Base-by-base conservation (phyloP, 2,888 invertebrate species). In the Pogonocherus hispidulus region DNA sequence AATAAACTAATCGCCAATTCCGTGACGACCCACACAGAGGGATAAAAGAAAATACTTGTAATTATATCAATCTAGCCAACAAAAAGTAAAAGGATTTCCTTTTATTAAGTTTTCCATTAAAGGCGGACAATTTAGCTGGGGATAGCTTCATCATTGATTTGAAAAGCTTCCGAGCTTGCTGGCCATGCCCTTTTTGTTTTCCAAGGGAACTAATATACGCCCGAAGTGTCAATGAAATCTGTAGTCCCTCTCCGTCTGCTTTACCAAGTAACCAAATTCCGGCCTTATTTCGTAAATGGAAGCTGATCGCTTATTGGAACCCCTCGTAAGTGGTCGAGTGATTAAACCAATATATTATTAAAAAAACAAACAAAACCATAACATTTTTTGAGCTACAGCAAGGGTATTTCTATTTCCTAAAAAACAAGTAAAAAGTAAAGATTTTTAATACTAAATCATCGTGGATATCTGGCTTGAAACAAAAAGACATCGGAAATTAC, bases 121-220 rank as follows among this genome's bases (percentile, higher is more conserved):
- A 54, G 59, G 59, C 54, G 60, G 55, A 59, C 66, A 47, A 66
- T 60, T 54, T 46, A 54, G 66, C 32, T 55, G 60, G 60, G 71
- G 74, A 76, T 78, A 75, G 75, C 74, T 74, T 76, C 75, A 74
- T 78, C 78, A 76, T 78, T 73, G 76, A 76, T 78, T 78, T 74
- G 73, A 76, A 78, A 75, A 70, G 74, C 73, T 64, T 66, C 56
- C 62, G 65, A 57, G 23, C 37, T 62, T 49, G 27, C 62, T 54
- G 46, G 46, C 63, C 66, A 66, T 67, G 60, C 51, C 60, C 59
- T 66, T 75, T 27, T 75, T 76, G 75, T 74, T 78, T 78, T 73
- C 71, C 69, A 64, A 73, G 76, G 76, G 76, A 76, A 76, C 76
- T 77, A 78, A 78, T 77, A 78, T 76, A 74, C 77, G 73, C 74